Evolutionary conservation across 2,888 invertebrate genomes (phyloP).

Genomic region (Phrixothrix hirtus): DNA sequence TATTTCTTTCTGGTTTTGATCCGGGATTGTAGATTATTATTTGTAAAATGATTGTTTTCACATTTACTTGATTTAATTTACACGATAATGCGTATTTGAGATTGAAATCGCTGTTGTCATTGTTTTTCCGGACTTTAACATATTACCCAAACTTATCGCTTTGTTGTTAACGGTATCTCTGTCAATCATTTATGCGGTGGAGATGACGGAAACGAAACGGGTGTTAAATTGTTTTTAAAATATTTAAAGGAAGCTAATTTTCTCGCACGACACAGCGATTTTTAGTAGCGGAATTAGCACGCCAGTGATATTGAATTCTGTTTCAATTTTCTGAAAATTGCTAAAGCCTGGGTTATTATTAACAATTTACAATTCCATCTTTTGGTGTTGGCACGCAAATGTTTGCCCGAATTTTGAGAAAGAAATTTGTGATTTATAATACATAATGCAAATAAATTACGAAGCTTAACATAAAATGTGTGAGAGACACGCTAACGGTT

Average conservation of each 20-base stretch:
- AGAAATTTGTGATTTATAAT: slow-evolving; percentile 20
- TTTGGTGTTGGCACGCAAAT: slow-evolving; percentile 18
- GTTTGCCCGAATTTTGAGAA: slow-evolving; percentile 13
- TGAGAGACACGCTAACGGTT: slow-evolving; percentile 13
- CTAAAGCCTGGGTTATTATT: slow-evolving; percentile 10
- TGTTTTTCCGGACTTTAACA: too few species aligned
- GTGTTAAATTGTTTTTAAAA: slow-evolving; percentile 1
- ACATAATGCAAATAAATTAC: slow-evolving; percentile 19
- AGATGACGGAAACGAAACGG: neutral
- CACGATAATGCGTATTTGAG: too few species aligned
- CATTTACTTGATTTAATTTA: too few species aligned
- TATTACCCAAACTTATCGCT: too few species aligned
- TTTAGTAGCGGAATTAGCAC: slow-evolving; percentile 9
- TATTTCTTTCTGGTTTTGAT: too few species aligned
- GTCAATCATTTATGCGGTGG: too few species aligned
- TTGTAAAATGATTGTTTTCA: too few species aligned
- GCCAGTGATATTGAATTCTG: slow-evolving; percentile 15
- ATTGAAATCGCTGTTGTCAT: too few species aligned
- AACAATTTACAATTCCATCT: slow-evolving; percentile 21
- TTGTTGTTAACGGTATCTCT: too few species aligned
- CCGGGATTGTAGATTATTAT: too few species aligned
- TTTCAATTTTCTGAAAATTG: slow-evolving; percentile 23
- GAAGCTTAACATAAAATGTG: slow-evolving; percentile 15
- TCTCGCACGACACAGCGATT: slow-evolving; percentile 2
- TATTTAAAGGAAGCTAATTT: slow-evolving; percentile 7